Conservation (phyloP, 2,888 invertebrate species). For the Drosophila monieri region DNA sequence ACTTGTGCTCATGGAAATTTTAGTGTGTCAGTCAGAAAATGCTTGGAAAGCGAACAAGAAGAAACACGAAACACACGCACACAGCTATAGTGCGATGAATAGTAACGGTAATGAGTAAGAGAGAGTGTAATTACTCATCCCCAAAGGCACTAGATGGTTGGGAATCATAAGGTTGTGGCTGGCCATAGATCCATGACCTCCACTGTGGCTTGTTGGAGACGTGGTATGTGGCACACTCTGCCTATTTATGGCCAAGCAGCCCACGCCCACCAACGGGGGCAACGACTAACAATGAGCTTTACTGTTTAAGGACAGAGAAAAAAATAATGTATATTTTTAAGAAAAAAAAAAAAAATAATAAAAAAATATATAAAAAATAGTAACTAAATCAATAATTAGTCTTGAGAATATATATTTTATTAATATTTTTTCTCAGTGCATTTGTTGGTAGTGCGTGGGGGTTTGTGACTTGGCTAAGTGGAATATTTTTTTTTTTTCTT, state of each 20-base stretch:
- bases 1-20: conserved; percentile 56
- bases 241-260: conserved; percentile 25
- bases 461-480: conserved; percentile 28
- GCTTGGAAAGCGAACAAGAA: conserved; percentile 34
- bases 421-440: background rate
- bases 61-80: conserved; percentile 10
- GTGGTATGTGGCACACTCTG: conserved; percentile 16
- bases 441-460: conserved; percentile 7
- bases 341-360: too few relatives aligned
- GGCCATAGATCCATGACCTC: background rate
- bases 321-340: background rate
- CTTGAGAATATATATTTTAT: background rate
- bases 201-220: background rate
- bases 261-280: conserved; percentile 17
- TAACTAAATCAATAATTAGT: background rate
- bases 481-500: conserved; percentile 32
- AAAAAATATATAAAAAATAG: background rate
- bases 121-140: background rate
- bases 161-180: background rate
- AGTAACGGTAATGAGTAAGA: background rate
- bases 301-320: background rate
- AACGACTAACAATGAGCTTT: conserved; percentile 14
- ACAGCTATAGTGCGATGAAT: conserved; percentile 10
- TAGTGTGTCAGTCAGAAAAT: conserved; percentile 54
- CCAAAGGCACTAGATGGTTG: background rate